Evolutionary conservation across 2,797 vertebrate genomes (phyloP).

Genomic region (Danio kyathit): DNA sequence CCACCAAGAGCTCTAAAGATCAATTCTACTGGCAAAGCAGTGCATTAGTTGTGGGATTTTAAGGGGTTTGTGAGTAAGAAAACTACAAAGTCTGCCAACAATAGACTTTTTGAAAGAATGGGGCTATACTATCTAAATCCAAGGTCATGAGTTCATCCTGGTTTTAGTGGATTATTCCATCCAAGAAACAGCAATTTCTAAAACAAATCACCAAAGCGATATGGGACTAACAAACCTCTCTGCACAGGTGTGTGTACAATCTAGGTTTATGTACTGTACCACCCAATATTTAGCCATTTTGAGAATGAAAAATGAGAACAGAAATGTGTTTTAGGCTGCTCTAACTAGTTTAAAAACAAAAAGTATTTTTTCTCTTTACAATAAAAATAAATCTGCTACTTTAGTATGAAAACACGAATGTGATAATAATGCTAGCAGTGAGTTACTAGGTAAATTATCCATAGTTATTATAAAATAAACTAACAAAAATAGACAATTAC

Average conservation of each 20-base stretch:
- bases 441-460: too few relatives aligned
- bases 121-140: conserved; percentile 8
- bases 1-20: conserved; percentile 10
- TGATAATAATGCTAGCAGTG: too few relatives aligned
- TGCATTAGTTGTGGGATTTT: conserved; percentile 6
- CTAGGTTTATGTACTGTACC: neutral
- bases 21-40: conserved; percentile 18
- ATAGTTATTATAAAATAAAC: neutral
- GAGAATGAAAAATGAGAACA: neutral
- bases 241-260: neutral
- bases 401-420: too few relatives aligned
- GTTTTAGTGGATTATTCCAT: conserved; percentile 9
- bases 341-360: too few relatives aligned
- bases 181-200: conserved; percentile 1
- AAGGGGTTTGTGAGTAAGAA: neutral
- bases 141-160: neutral
- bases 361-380: too few relatives aligned
- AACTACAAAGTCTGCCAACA: neutral
- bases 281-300: neutral
- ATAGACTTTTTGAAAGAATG: conserved; percentile 7
- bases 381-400: too few relatives aligned
- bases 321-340: too few relatives aligned
- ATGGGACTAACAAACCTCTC: neutral
- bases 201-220: neutral
- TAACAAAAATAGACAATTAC: neutral